Conservation (phyloP, 2,888 invertebrate species). For the Tipula lateralis region DNA sequence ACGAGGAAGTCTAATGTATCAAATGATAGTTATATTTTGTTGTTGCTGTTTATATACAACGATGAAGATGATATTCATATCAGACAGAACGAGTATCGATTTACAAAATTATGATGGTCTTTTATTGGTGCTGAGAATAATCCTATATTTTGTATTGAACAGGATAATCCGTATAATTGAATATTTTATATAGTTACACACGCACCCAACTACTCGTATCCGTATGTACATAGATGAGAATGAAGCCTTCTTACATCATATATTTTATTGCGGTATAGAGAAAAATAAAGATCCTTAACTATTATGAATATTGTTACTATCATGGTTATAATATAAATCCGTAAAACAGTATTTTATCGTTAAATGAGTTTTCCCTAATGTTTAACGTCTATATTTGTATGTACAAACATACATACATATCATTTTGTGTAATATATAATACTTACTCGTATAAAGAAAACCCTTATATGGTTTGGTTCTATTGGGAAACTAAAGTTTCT, state of each 20-base stretch:
- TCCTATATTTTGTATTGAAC: not conserved
- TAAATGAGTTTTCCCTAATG: not conserved
- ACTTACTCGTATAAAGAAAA: not conserved
- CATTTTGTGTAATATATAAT: not conserved
- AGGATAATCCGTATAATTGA: not conserved
- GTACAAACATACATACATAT: not conserved
- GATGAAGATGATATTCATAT: not conserved
- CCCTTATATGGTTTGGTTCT: not conserved
- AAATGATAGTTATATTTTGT: not conserved
- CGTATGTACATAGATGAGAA: no score
- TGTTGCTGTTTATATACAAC: not conserved
- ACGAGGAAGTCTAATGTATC: not conserved
- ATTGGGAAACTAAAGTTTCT: not conserved
- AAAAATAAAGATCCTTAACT: not conserved
- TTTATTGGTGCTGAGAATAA: not conserved
- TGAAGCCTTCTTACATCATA: not conserved
- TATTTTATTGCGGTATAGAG: not conserved
- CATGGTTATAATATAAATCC: not conserved
- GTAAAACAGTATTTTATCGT: not conserved
- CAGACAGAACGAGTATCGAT: not conserved
- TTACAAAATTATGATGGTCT: not conserved
- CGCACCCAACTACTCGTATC: not conserved
- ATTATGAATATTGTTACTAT: not conserved
- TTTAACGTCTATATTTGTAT: not conserved
- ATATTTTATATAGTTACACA: not conserved